Evolutionary conservation across 2,113 vertebrate genomes (phyloP).

Genomic region (Cyprinodon variegatus): DNA sequence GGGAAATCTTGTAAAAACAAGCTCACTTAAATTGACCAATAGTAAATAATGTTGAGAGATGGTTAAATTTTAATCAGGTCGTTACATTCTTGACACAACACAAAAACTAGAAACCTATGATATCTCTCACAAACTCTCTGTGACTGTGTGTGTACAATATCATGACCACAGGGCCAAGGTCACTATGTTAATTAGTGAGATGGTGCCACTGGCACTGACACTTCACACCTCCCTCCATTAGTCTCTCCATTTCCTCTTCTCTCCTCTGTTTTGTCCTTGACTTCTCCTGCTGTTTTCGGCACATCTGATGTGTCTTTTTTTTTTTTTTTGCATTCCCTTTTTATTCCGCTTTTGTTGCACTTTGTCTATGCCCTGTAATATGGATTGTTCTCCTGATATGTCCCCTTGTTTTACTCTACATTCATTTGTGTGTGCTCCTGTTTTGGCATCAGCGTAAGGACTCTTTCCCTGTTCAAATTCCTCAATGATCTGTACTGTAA

Average conservation of each 20-base stretch:
- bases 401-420: background rate
- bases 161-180: constrained; percentile 68
- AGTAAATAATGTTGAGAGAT: constrained; percentile 1
- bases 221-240: constrained; percentile 66
- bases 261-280: constrained; percentile 64
- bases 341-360: background rate
- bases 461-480: too few relatives aligned
- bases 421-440: background rate
- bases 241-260: constrained; percentile 41
- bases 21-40: background rate
- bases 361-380: background rate
- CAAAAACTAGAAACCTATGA: background rate
- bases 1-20: background rate
- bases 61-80: constrained; percentile 18
- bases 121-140: constrained; percentile 2
- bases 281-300: constrained; percentile 31
- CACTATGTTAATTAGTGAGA: constrained; percentile 73
- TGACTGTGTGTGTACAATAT: constrained; percentile 30
- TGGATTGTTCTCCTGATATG: background rate
- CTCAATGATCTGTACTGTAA: too few relatives aligned
- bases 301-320: constrained; percentile 15
- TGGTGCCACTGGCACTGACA: constrained; percentile 64
- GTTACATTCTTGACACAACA: constrained; percentile 7
- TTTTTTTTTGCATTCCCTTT: background rate
- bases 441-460: background rate